These are phyloP conservation scores for Malacosoma neustria DNA, from an alignment of 2,888 invertebrate genomes.

Conservation along the genomic window DNA sequence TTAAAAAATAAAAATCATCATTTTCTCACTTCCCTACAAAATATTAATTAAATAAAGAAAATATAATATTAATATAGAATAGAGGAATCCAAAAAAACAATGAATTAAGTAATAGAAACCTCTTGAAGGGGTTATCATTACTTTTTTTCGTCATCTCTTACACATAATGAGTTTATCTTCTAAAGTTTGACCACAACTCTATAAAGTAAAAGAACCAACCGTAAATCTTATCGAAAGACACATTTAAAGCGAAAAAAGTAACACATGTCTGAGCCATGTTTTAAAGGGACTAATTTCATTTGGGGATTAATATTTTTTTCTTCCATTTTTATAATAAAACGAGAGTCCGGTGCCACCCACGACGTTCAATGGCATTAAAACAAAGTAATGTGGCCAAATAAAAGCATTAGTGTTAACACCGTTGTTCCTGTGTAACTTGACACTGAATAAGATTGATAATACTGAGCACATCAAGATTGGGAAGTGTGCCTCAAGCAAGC, in stretches of 20 bases:
- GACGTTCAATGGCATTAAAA: constrained; percentile 38
- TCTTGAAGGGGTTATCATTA: too few species aligned
- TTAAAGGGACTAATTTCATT: constrained; percentile 72
- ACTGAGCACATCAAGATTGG: constrained; percentile 4
- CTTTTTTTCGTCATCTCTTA: too few species aligned
- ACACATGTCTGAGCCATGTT: constrained; percentile 68
- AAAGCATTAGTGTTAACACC: constrained; percentile 28
- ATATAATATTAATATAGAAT: too few species aligned
- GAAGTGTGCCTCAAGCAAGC: not conserved
- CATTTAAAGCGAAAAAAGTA: constrained; percentile 71
- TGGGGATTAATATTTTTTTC: constrained; percentile 49
- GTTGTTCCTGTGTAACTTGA: constrained; percentile 17
- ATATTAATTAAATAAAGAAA: too few species aligned
- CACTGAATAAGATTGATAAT: constrained; percentile 17
- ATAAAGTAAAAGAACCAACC: constrained; percentile 48
- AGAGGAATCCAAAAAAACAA: too few species aligned
- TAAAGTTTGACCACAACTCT: constrained; percentile 54
- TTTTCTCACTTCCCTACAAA: too few species aligned
- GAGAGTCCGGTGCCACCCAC: constrained; percentile 63
- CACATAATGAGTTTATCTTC: too few species aligned
- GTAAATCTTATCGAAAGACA: constrained; percentile 63
- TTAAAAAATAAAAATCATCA: too few species aligned
- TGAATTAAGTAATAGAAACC: too few species aligned
- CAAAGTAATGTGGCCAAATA: constrained; percentile 28
- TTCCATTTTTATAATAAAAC: constrained; percentile 45